These are phyloP conservation scores for Chorisops tibialis DNA, from an alignment of 2,888 invertebrate species.

Conservation along the genomic window DNA sequence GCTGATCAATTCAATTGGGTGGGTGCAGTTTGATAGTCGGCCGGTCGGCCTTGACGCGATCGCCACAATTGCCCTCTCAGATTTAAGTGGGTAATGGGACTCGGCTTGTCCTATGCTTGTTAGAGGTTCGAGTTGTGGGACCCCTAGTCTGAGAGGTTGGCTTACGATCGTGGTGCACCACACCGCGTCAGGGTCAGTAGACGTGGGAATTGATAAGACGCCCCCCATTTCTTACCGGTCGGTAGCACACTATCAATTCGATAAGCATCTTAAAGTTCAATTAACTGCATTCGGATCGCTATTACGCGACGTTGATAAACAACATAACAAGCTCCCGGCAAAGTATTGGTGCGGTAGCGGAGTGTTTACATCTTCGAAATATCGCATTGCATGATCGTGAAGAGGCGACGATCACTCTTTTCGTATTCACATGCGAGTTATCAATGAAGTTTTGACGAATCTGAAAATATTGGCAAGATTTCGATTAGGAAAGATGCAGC, in stretches of 20 bases:
- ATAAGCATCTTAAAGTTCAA: constrained; percentile 8
- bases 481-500: too few relatives aligned
- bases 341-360: too few relatives aligned
- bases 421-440: too few relatives aligned
- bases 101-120: not conserved
- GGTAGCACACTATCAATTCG: not conserved
- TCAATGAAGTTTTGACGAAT: too few relatives aligned
- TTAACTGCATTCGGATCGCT: not conserved
- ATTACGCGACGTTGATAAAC: constrained; percentile 5
- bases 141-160: constrained; percentile 6
- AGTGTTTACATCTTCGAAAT: too few relatives aligned
- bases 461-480: too few relatives aligned
- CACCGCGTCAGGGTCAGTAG: constrained; percentile 3
- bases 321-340: too few relatives aligned
- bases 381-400: too few relatives aligned
- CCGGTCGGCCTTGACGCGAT: constrained; percentile 5
- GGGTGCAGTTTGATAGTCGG: not conserved
- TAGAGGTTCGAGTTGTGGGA: not conserved
- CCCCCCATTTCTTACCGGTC: too few relatives aligned
- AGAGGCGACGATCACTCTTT: too few relatives aligned
- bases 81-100: constrained; percentile 6
- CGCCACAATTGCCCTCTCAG: constrained; percentile 7
- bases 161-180: not conserved
- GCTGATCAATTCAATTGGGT: too few relatives aligned
- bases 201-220: constrained; percentile 1